Percentiles rank a stretch among this genome's conserved stretches.
Conservation (phyloP, 1,140 invertebrate species). For the Eueides isabella region DNA sequence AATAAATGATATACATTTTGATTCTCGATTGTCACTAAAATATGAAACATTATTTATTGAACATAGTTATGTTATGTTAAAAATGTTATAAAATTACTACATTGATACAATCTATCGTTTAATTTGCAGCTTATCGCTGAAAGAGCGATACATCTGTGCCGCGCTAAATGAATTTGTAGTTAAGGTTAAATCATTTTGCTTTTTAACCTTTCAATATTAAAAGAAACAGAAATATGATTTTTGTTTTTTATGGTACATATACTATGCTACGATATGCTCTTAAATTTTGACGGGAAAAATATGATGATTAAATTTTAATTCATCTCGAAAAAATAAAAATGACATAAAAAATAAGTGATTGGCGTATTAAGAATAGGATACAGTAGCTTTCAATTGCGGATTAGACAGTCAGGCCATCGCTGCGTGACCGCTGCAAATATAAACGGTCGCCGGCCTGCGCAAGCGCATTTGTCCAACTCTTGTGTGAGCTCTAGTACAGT, state of each 20-base stretch:
- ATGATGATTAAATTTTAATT: too few relatives aligned
- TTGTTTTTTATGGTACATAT: too few relatives aligned
- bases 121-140: not conserved
- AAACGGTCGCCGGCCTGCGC: constrained; percentile 40
- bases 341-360: not conserved
- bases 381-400: constrained; percentile 10
- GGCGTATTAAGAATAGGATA: constrained; percentile 6
- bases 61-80: constrained; percentile 1
- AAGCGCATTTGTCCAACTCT: constrained; percentile 21
- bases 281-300: too few relatives aligned
- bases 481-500: not conserved
- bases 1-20: constrained; percentile 34
- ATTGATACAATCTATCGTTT: not conserved
- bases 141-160: too few relatives aligned
- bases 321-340: not conserved
- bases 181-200: too few relatives aligned
- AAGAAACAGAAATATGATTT: too few relatives aligned
- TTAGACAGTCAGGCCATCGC: constrained; percentile 43
- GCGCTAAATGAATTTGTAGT: too few relatives aligned
- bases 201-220: too few relatives aligned
- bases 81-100: not conserved
- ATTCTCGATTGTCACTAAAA: constrained; percentile 37
- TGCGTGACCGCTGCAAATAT: constrained; percentile 61
- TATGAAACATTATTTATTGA: too few relatives aligned
- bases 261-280: too few relatives aligned